Evolutionary conservation across 1,140 invertebrate genomes (phyloP).

Genomic region (Pantala flavescens): DNA sequence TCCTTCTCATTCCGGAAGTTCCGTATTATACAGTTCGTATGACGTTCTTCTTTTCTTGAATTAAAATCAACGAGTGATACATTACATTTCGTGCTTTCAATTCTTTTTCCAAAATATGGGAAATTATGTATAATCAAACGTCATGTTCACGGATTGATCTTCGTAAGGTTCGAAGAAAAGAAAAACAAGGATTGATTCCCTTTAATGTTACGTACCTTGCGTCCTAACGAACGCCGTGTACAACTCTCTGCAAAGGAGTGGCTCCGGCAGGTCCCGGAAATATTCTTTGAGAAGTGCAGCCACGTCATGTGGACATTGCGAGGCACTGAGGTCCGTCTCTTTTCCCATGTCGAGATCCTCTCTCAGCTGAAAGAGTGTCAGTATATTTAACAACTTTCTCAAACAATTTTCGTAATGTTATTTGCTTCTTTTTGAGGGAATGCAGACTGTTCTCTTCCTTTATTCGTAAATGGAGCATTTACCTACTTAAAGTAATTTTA

Average conservation of each 20-base stretch:
- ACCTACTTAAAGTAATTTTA: too few relatives aligned
- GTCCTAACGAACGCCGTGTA: slow-evolving; percentile 83
- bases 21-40: too few relatives aligned
- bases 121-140: too few relatives aligned
- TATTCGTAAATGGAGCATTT: too few relatives aligned
- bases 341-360: slow-evolving; percentile 82
- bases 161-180: too few relatives aligned
- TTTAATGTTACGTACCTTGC: slow-evolving; percentile 52
- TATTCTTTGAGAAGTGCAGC: slow-evolving; percentile 88
- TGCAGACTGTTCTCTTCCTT: background rate
- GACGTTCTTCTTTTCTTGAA: too few relatives aligned
- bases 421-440: slow-evolving; percentile 13
- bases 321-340: slow-evolving; percentile 61
- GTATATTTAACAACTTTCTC: slow-evolving; percentile 14
- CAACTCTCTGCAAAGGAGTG: slow-evolving; percentile 75
- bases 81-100: too few relatives aligned
- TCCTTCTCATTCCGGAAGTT: too few relatives aligned
- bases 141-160: too few relatives aligned
- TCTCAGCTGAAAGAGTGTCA: slow-evolving; percentile 51
- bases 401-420: slow-evolving; percentile 11
- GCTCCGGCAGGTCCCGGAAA: slow-evolving; percentile 84
- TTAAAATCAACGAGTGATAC: too few relatives aligned
- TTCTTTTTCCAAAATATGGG: too few relatives aligned
- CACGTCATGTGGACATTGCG: slow-evolving; percentile 84
- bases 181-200: too few relatives aligned